Percentiles rank a stretch among this genome's conserved stretches.
Evolutionary conservation across 2,888 invertebrate genomes (phyloP).

Genomic region (Spilarctia lutea): DNA sequence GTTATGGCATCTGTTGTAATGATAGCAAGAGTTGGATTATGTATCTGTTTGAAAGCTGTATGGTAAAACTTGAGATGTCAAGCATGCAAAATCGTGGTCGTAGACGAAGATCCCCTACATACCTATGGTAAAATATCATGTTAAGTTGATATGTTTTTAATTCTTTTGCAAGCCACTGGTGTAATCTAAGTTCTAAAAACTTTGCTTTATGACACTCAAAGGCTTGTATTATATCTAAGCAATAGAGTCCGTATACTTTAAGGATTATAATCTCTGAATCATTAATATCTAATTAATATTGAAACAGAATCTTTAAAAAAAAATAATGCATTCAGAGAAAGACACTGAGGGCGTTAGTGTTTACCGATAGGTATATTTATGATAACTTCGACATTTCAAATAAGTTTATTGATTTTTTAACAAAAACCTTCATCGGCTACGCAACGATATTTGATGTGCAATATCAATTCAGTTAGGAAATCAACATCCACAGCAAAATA

Average conservation of each 20-base stretch:
- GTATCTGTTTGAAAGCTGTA: conserved; percentile 3
- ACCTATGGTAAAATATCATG: neutral
- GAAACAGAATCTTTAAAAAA: neutral
- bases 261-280: neutral
- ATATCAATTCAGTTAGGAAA: neutral
- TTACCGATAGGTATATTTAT: neutral
- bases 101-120: neutral
- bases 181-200: too few species aligned
- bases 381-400: neutral
- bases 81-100: neutral
- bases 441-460: neutral
- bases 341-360: too few species aligned
- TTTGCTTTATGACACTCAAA: neutral
- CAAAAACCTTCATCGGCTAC: neutral
- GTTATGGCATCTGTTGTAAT: conserved; percentile 35
- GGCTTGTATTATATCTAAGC: neutral
- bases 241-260: neutral
- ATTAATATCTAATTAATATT: neutral
- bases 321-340: neutral
- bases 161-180: neutral
- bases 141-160: neutral
- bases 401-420: neutral
- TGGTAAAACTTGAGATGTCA: neutral
- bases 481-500: neutral
- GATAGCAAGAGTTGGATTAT: neutral